Evolutionary conservation across 2,888 invertebrate genomes (phyloP).

Genomic region (Hymenopus coronatus): DNA sequence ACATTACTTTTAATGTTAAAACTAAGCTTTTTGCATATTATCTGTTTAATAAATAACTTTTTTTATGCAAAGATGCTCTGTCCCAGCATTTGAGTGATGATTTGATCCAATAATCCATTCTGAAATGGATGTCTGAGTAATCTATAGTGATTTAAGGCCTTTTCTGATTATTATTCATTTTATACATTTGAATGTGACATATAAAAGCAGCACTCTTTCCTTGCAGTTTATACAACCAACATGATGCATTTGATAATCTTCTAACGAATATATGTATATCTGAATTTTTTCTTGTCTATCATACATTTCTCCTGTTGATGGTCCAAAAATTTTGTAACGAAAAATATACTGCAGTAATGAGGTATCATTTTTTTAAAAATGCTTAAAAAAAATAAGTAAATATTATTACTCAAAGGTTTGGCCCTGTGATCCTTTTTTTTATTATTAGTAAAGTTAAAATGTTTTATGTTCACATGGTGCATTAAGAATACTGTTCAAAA

Average conservation of each 20-base stretch:
- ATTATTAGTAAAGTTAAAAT: background rate
- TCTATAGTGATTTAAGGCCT: background rate
- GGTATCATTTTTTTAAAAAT: background rate
- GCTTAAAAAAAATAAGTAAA: constrained; percentile 6
- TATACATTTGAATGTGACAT: background rate
- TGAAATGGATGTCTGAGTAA: background rate
- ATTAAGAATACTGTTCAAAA: background rate
- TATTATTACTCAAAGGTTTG: constrained; percentile 3
- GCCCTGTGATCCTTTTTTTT: constrained; percentile 12
- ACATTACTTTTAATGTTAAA: background rate
- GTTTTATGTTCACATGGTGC: background rate
- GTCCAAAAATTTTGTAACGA: background rate
- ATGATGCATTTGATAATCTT: background rate
- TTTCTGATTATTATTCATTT: background rate
- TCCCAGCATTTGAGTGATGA: background rate
- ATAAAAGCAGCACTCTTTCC: background rate
- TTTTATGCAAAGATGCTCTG: background rate
- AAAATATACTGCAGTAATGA: background rate
- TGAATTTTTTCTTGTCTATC: background rate
- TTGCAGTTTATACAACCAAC: background rate
- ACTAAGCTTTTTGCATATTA: background rate
- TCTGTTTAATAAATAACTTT: background rate
- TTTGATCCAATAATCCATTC: background rate
- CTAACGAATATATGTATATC: background rate
- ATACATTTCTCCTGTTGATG: background rate